These are phyloP conservation scores for Acanthochromis polyacanthus DNA, from an alignment of 2,113 vertebrate genomes.

Conservation along the genomic window DNA sequence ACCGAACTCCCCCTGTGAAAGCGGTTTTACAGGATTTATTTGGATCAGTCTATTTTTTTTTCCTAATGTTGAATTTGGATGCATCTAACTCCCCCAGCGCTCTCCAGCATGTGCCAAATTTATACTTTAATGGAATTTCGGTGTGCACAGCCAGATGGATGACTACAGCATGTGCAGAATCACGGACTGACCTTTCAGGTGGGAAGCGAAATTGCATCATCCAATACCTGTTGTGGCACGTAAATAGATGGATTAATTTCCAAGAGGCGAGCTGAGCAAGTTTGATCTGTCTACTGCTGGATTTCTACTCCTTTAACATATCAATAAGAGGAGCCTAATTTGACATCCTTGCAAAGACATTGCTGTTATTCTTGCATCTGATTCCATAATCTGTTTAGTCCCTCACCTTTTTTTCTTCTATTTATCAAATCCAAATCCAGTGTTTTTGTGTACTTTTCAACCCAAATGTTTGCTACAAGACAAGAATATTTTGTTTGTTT, in stretches of 20 bases:
- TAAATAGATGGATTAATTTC: conserved; percentile 67
- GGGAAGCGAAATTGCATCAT: conserved; percentile 67
- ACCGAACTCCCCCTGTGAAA: conserved; percentile 4
- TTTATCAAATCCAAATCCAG: background rate
- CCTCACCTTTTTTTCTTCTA: background rate
- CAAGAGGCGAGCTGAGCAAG: conserved; percentile 31
- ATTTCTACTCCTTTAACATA: conserved; percentile 9
- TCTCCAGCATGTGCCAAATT: conserved; percentile 48
- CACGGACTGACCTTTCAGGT: conserved; percentile 70
- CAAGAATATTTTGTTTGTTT: no score
- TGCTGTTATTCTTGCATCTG: background rate
- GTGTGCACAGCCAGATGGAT: conserved; percentile 55
- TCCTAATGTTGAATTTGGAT: conserved; percentile 49
- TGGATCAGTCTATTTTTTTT: conserved; percentile 12
- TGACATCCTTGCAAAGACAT: background rate
- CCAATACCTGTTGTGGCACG: conserved; percentile 64
- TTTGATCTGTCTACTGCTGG: conserved; percentile 34
- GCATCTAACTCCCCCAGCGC: background rate
- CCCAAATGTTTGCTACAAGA: no score
- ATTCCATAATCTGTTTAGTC: background rate
- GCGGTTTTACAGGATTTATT: conserved; percentile 22
- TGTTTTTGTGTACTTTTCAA: background rate
- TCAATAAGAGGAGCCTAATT: background rate
- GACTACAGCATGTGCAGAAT: conserved; percentile 59
- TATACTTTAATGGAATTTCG: conserved; percentile 58